These are phyloP conservation scores for Cyphomyrus discorhynchus DNA, from an alignment of 2,113 vertebrate genomes.

Conservation along the genomic window DNA sequence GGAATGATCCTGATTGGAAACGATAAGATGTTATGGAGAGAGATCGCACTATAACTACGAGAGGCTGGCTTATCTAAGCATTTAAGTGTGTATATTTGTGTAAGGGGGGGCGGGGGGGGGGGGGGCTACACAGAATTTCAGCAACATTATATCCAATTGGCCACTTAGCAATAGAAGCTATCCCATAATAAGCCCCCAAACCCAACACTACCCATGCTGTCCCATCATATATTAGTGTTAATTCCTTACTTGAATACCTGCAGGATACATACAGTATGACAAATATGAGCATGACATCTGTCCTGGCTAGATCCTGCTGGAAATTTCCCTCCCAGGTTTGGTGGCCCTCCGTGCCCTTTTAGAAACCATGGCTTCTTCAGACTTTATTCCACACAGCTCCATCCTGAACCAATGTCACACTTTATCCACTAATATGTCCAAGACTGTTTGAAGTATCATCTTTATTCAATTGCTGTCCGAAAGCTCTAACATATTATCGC, in stretches of 20 bases:
- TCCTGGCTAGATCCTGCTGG: not conserved
- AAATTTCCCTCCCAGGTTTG: not conserved
- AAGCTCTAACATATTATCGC: not conserved
- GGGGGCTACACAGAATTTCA: slow-evolving; percentile 30
- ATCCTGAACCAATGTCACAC: not conserved
- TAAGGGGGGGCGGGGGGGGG: not conserved
- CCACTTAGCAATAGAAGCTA: slow-evolving; percentile 15
- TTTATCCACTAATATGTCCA: not conserved
- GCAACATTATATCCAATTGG: slow-evolving; percentile 30
- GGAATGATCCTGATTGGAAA: slow-evolving; percentile 35
- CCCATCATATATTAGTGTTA: not conserved
- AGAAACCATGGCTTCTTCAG: not conserved
- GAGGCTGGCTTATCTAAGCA: slow-evolving; percentile 27
- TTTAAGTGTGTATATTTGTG: slow-evolving; percentile 25
- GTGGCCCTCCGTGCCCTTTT: not conserved
- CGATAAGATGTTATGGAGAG: slow-evolving; percentile 39
- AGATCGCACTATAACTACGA: slow-evolving; percentile 33
- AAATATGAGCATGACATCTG: not conserved
- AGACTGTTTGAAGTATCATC: not conserved
- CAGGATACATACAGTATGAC: not conserved
- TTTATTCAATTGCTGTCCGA: not conserved
- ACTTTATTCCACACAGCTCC: not conserved
- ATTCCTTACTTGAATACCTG: not conserved
- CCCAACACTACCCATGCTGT: not conserved
- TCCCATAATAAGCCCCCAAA: slow-evolving; percentile 21